Evolutionary conservation across 2,113 vertebrate species (phyloP).

Genomic region (Stictonetta naevosa): DNA sequence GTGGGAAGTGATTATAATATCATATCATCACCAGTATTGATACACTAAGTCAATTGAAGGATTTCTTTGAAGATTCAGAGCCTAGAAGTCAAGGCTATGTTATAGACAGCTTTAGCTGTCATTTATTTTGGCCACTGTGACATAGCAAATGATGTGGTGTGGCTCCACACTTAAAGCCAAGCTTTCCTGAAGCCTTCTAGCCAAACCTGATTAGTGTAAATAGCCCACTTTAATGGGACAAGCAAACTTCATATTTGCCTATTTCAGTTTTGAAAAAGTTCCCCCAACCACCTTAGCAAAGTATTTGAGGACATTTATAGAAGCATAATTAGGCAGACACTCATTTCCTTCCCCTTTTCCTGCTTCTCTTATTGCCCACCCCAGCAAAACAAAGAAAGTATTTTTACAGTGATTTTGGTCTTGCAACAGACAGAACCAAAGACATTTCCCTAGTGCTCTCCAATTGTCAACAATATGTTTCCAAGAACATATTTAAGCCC

Average conservation of each 20-base stretch:
- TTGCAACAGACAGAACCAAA: background rate
- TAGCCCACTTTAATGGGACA: background rate
- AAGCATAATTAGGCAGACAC: background rate
- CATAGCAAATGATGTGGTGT: background rate
- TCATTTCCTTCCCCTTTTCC: conserved; percentile 16
- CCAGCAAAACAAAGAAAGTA: background rate
- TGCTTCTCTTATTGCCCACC: background rate
- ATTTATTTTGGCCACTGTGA: conserved; percentile 28
- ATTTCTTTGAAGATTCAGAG: conserved; percentile 20
- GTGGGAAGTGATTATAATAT: background rate
- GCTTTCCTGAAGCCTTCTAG: conserved; percentile 13
- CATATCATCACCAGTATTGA: background rate
- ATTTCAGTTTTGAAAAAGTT: conserved; percentile 9
- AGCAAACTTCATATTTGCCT: background rate
- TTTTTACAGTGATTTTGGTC: conserved; percentile 3
- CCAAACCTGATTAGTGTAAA: background rate
- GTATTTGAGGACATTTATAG: conserved; percentile 31
- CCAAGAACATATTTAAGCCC: background rate
- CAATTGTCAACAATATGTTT: background rate
- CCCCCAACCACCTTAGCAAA: background rate
- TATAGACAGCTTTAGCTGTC: background rate
- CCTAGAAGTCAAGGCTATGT: background rate
- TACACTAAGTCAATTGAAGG: background rate
- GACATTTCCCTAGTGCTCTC: background rate
- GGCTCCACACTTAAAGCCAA: background rate